Evolutionary conservation across 2,888 invertebrate species (phyloP), one percentile per base, ranked within the genome.

Genomic region (Ferdinandea cuprea): DNA sequence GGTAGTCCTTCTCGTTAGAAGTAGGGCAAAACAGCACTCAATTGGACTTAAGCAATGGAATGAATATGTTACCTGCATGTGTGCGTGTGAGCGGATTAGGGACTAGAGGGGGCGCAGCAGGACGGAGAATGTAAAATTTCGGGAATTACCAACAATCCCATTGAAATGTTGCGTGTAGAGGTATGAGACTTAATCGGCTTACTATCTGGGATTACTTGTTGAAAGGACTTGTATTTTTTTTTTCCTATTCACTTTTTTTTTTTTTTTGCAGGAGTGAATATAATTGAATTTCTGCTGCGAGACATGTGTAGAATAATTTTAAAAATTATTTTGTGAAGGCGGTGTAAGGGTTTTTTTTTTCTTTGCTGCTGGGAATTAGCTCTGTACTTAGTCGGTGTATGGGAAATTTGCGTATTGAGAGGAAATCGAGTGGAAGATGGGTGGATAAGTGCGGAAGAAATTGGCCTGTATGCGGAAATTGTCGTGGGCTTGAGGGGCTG

Each of bases 101-200:
- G 17, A 40, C n/a, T n/a, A n/a, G 54, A 40, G 11, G 40, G 11
- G n/a, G 37, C 58, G 58, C 30, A 61, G 32, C 35, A 56, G 15
- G 30, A 54, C 28, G 54, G 19, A 30, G 15, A 61, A 63, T 44
- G 50, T 30, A 30, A 72, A 72, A 44, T 61, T 61, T 72, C 3
- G n/a, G n/a, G 3, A 40, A 78, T 61, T 58, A 50, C 63, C 17
- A 78, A 66, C 61, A 48, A 69, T 17, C 6, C 21, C 35, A 56
- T 52, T 44, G 35, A 48, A 68, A 56, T 52, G 44, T 40, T 66
- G 19, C 61, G 50, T 40, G 17, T 54, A 17, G 3, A 48, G 58
- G 68, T 63, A 65, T 74, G 69, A 25, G 50, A 59, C 46, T 46
- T 81, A 81, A 81, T 81, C 80, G 74, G 30, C 80, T 81, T 81